phyloP scores from a whole-genome alignment of 2,888 invertebrate genomes.

The Eristalis arbustorum region DNA sequence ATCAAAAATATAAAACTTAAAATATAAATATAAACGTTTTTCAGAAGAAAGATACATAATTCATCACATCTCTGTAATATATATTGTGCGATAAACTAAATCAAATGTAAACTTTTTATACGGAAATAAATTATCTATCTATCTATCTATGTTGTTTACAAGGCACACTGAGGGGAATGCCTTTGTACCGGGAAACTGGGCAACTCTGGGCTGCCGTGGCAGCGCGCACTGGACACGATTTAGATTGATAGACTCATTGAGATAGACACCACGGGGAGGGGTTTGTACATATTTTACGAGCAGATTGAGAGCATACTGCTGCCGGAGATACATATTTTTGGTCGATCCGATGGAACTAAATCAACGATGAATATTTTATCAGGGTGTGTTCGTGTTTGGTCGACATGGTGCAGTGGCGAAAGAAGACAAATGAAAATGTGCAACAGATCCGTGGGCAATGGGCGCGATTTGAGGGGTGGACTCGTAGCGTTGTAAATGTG shows the following conservation, averaged over 20 bases:
- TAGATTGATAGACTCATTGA: background rate
- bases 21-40: too few species aligned
- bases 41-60: too few species aligned
- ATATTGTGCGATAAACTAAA: too few species aligned
- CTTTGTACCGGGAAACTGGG: background rate
- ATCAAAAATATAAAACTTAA: too few species aligned
- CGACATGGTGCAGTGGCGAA: background rate
- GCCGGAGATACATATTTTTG: background rate
- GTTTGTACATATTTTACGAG: background rate
- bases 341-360: background rate
- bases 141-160: conserved; percentile 51
- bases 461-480: background rate
- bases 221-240: background rate
- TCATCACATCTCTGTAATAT: too few species aligned
- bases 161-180: background rate
- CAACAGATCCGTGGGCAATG: background rate
- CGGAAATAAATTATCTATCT: too few species aligned
- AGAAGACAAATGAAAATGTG: background rate
- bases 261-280: background rate
- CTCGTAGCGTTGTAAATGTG: background rate
- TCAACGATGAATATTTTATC: background rate
- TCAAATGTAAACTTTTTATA: too few species aligned
- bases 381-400: background rate
- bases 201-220: background rate
- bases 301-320: background rate